Evolutionary conservation across 2,888 invertebrate genomes (phyloP), one percentile per base, ranked within the genome.

Genomic region (Oligia fasciuncula): DNA sequence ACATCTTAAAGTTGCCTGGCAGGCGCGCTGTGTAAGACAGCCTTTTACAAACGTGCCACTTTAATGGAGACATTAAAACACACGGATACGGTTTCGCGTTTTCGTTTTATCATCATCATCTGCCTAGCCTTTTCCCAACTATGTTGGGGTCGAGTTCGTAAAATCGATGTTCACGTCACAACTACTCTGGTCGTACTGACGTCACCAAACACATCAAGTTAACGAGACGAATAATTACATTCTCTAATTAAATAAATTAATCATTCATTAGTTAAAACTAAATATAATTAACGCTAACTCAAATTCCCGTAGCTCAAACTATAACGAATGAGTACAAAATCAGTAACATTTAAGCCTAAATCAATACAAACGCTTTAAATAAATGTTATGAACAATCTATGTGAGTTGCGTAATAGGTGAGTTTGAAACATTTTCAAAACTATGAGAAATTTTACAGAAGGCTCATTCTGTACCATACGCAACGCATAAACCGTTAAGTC

Each of bases 311-410:
- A 46, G 23, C 40, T 40, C 35, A 29, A 79, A 73, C 17, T 29
- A 29, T 14, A 40, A 35, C 49, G 54, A 73, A 72, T 71, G 43
- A 63, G 60, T 54, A 74, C 63, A 76, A 54, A 76, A 76, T 76
- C 46, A 54, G 63, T 71, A 46, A 71, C 14, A 68, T 80, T 80
- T 46, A 46, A 67, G 35, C 73, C 62, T 75, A 73, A 63, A 69
- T 29, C 49, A 40, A 76, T 70, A 67, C 2, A 35, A 54, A 29
- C 35, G n/a, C n/a, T 51, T 23, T 67, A 75, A 66, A 69, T 63
- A 76, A 73, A 73, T 73, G 54, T 79, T 60, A 23, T 46, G 43
- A 70, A 54, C 62, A 23, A 66, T 73, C 35, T 51, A 66, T 60
- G 51, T 29, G 17, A 51, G 51, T 51, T 51, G 14, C 4, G 11